Evolutionary conservation across 2,888 invertebrate species (phyloP), one percentile per base, ranked within the genome.

Genomic region (Mythimna impura): DNA sequence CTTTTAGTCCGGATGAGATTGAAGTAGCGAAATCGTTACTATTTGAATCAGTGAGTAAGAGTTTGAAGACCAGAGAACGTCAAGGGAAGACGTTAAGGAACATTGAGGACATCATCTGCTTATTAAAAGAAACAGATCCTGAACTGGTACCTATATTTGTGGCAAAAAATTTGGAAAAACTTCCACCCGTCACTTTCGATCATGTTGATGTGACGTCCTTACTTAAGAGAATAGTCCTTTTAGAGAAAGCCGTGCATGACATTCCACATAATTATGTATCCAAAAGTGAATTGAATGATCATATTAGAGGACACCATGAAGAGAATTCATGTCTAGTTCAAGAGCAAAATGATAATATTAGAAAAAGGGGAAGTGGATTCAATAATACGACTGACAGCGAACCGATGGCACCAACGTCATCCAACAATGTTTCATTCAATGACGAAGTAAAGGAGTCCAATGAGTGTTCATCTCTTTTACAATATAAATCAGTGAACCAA

Each of bases 1-100:
- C 73, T 62, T 62, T 62, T 62, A 62, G 62, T 62, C 43, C 62
- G 10, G 43, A 62, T 10, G 62, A 43, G 9, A 62, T 43, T 62
- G 62, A 62, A 62, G 10, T 43, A 25, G 62, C 62, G 2, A 62
- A 62, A 20, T 47, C 47, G 47, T 63, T 63, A 47, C 63, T 63
- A 30, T 47, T 63, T 63, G 63, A 63, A 63, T 30, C 63, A 3
- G 47, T 63, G 63, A 47, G 20, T 6, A 47, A 63, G 12, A 25
- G 17, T 10, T 25, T 63, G 12, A 47, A 63, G 12, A 25, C 47
- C 3, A 47, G 47, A 47, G 47, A 63, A 63, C 25, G 47, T 47
- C 43, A 63, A 63, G 63, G 30, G 12, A 47, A 63, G 47, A 63
- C 25, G 3, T 14, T n/a, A 30, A 25, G 63, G 47, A 50, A 63